Conservation (phyloP, 1,140 invertebrate genomes). For the Drosophila tani region DNA sequence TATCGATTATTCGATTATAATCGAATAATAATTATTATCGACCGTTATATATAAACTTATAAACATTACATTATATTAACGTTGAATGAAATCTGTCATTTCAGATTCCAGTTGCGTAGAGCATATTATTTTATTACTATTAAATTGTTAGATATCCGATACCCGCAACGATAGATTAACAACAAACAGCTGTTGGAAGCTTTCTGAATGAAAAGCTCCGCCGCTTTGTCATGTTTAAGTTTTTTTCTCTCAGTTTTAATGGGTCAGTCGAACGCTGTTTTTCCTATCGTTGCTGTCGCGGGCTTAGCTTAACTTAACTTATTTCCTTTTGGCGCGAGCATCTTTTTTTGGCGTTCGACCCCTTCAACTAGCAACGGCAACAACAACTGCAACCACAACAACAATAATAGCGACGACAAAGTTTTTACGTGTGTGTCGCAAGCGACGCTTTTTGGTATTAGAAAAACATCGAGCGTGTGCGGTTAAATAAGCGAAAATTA, state of each 20-base stretch:
- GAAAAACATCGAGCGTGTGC: constrained; percentile 30
- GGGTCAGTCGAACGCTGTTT: constrained; percentile 52
- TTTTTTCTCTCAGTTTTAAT: constrained; percentile 53
- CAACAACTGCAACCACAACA: constrained; percentile 23
- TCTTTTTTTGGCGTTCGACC: constrained; percentile 56
- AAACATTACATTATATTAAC: too few relatives aligned
- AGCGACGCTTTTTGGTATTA: constrained; percentile 43
- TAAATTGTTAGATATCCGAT: not conserved
- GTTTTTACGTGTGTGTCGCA: constrained; percentile 52
- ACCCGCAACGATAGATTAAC: not conserved
- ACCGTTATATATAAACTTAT: too few relatives aligned
- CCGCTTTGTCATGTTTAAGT: not conserved
- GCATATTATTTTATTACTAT: not conserved
- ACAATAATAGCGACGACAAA: constrained; percentile 27
- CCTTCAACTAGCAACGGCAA: constrained; percentile 12
- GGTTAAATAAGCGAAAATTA: constrained; percentile 59
- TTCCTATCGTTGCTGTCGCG: constrained; percentile 12
- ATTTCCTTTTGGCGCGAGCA: constrained; percentile 63
- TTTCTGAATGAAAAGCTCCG: constrained; percentile 15
- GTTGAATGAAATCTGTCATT: too few relatives aligned
- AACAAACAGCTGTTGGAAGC: constrained; percentile 18
- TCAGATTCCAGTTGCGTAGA: too few relatives aligned
- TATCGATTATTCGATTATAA: not conserved
- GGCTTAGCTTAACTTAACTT: constrained; percentile 17
- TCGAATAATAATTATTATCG: too few relatives aligned